phyloP scores from a whole-genome alignment of 2,113 vertebrate genomes.

The Canis aureus region DNA sequence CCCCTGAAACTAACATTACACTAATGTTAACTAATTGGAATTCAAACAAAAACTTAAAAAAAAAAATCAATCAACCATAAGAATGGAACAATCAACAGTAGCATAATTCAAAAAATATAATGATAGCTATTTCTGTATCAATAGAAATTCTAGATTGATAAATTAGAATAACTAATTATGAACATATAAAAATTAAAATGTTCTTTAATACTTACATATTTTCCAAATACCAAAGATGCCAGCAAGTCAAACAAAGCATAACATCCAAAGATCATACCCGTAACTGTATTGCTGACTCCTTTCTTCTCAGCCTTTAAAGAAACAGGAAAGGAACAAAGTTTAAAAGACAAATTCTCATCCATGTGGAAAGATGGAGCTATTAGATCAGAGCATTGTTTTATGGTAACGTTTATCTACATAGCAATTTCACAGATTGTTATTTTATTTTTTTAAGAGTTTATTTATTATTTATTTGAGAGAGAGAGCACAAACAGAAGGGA shows the following conservation, averaged over 20 bases:
- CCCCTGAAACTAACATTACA: not conserved
- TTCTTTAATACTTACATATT: constrained; percentile 93
- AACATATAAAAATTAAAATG: constrained; percentile 22
- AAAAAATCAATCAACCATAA: not conserved
- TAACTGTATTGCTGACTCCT: constrained; percentile 91
- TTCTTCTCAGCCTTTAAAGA: constrained; percentile 93
- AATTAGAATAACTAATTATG: not conserved
- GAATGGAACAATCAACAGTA: not conserved
- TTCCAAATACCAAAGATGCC: constrained; percentile 92
- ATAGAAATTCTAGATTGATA: constrained; percentile 7
- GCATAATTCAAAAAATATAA: constrained; percentile 23
- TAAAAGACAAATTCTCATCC: not conserved
- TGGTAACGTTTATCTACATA: not conserved
- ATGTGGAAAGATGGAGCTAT: constrained; percentile 51
- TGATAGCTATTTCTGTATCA: not conserved
- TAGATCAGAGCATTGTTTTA: not conserved
- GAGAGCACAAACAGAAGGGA: no score
- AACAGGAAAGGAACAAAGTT: constrained; percentile 44
- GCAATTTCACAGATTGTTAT: not conserved
- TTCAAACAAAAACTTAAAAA: not conserved
- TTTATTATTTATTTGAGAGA: no score
- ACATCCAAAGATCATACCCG: constrained; percentile 97
- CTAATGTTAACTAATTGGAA: not conserved
- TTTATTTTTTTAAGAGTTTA: not conserved
- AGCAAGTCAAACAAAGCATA: constrained; percentile 93